These are phyloP conservation scores for Solenopsis fugax DNA, from an alignment of 1,140 invertebrate genomes.

Conservation along the genomic window DNA sequence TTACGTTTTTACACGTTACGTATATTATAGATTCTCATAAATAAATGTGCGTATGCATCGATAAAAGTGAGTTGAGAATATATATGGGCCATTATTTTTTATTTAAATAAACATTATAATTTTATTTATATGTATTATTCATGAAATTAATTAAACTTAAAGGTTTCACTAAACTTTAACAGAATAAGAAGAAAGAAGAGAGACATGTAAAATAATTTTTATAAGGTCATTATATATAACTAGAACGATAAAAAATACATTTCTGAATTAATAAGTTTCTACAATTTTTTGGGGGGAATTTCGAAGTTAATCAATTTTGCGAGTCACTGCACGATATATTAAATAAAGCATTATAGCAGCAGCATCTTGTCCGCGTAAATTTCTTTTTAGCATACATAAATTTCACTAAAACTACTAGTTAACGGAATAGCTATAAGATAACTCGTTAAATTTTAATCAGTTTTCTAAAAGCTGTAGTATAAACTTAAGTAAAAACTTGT, in stretches of 20 bases:
- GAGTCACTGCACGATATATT: conserved; percentile 12
- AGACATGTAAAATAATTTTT: not conserved
- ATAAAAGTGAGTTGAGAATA: too few relatives aligned
- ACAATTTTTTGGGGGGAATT: not conserved
- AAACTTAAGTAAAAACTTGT: conserved; percentile 23
- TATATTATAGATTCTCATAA: too few relatives aligned
- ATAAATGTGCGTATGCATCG: too few relatives aligned
- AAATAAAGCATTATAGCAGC: not conserved
- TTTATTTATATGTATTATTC: not conserved
- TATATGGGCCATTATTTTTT: not conserved
- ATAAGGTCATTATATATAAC: not conserved
- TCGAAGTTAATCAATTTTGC: not conserved
- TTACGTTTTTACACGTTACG: too few relatives aligned
- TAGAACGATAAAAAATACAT: not conserved
- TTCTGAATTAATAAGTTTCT: not conserved
- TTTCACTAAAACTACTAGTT: conserved; percentile 43
- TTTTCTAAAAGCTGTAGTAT: conserved; percentile 1
- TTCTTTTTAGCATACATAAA: conserved; percentile 50
- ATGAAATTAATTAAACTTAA: conserved; percentile 10
- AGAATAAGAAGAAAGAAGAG: not conserved
- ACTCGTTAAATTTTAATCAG: conserved; percentile 38
- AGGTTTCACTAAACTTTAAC: not conserved
- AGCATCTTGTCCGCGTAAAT: conserved; percentile 28
- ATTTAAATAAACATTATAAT: conserved; percentile 3
- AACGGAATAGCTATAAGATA: conserved; percentile 32